Evolutionary conservation across 2,113 vertebrate genomes (phyloP).

Genomic region (Prolemur simus): DNA sequence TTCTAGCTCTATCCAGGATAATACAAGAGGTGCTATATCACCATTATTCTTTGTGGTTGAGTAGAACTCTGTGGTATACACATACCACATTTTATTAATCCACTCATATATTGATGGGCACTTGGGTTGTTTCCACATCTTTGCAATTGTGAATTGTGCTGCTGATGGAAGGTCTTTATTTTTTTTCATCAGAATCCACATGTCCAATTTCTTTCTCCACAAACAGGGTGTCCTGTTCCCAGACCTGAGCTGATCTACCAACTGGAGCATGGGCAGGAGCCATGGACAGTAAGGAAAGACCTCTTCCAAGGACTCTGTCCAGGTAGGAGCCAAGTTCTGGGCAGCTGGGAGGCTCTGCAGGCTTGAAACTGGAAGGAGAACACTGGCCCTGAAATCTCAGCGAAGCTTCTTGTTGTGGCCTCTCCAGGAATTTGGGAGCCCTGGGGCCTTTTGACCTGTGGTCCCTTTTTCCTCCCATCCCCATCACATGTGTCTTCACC

Average conservation of each 20-base stretch:
- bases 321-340: conserved; percentile 17
- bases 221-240: conserved; percentile 44
- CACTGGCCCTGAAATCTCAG: background rate
- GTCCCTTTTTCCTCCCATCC: background rate
- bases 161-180: background rate
- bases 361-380: background rate
- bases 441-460: background rate
- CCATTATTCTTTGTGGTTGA: too few species aligned
- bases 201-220: background rate
- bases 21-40: too few species aligned
- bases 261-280: background rate
- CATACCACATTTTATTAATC: too few species aligned
- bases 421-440: background rate
- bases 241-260: background rate
- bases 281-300: background rate
- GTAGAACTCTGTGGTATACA: too few species aligned
- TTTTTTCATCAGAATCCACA: background rate
- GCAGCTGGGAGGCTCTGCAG: background rate
- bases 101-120: too few species aligned
- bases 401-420: background rate
- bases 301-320: background rate
- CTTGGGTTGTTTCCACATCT: too few species aligned
- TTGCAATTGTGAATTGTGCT: too few species aligned
- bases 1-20: too few species aligned
- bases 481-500: background rate